Percentiles rank a stretch among this genome's conserved stretches.
Evolutionary conservation across 2,113 vertebrate species (phyloP).

Genomic region (Channa argus): DNA sequence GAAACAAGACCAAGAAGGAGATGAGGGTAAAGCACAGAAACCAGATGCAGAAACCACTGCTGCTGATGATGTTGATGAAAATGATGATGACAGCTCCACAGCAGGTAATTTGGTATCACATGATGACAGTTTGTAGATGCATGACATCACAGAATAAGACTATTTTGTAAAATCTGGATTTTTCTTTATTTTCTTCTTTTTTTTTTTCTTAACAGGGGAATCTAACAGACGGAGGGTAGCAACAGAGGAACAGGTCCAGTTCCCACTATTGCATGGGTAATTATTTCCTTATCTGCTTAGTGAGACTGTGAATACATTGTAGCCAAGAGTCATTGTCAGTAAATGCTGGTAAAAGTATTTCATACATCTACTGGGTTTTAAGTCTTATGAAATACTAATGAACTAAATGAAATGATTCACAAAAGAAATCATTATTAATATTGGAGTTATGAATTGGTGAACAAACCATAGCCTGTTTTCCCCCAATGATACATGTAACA

Average conservation of each 20-base stretch:
- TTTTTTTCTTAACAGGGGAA: conserved; percentile 82
- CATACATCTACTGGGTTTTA: no score
- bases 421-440: no score
- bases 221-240: conserved; percentile 88
- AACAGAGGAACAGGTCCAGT: conserved; percentile 92
- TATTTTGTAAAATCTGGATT: neutral
- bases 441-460: no score
- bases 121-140: neutral
- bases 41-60: conserved; percentile 46
- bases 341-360: no score
- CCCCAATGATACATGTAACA: no score
- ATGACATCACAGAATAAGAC: no score
- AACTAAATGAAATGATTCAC: no score
- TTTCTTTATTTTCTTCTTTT: conserved; percentile 41
- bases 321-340: no score
- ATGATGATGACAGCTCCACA: conserved; percentile 73
- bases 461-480: no score
- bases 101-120: conserved; percentile 54
- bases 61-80: conserved; percentile 68
- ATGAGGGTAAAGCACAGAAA: conserved; percentile 29
- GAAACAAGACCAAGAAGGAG: conserved; percentile 63
- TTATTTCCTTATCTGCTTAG: neutral
- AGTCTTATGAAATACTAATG: no score
- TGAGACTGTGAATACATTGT: neutral
- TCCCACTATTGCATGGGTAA: conserved; percentile 93